Conservation (phyloP, 2,888 invertebrate genomes). For the Ceriagrion tenellum region DNA sequence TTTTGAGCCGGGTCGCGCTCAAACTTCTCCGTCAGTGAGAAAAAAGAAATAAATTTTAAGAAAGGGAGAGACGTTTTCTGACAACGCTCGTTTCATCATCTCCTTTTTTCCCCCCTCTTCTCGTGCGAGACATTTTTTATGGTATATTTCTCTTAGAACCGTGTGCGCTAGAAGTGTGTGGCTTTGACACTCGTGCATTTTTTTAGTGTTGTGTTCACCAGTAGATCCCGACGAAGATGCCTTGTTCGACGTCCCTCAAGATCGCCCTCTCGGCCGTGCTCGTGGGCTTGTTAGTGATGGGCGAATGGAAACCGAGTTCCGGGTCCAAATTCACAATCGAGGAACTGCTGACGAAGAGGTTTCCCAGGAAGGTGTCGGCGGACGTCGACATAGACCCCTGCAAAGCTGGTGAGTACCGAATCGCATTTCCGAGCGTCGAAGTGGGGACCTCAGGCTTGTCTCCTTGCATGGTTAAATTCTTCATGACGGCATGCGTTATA, state of each 20-base stretch:
- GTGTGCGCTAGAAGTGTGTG: background rate
- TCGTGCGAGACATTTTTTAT: background rate
- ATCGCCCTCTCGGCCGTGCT: background rate
- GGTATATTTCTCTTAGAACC: background rate
- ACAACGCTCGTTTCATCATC: too few species aligned
- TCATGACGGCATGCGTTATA: too few species aligned
- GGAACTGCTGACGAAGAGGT: slow-evolving; percentile 75
- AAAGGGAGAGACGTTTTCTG: too few species aligned
- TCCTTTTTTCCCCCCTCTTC: background rate
- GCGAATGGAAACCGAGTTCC: slow-evolving; percentile 6
- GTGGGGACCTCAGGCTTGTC: too few species aligned
- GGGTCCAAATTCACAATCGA: slow-evolving; percentile 71
- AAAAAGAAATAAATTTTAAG: too few species aligned
- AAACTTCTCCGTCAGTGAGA: too few species aligned
- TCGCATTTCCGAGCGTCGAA: too few species aligned
- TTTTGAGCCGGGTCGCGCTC: background rate
- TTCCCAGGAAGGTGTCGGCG: slow-evolving; percentile 84
- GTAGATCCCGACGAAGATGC: background rate
- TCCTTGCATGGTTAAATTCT: too few species aligned
- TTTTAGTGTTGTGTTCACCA: background rate
- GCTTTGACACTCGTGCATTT: background rate
- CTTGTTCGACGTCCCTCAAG: background rate
- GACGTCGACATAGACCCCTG: slow-evolving; percentile 92
- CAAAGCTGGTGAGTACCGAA: slow-evolving; percentile 87
- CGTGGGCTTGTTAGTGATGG: background rate